phyloP scores from a whole-genome alignment of 1,140 invertebrate species.

The Drosophila tropicalis region DNA sequence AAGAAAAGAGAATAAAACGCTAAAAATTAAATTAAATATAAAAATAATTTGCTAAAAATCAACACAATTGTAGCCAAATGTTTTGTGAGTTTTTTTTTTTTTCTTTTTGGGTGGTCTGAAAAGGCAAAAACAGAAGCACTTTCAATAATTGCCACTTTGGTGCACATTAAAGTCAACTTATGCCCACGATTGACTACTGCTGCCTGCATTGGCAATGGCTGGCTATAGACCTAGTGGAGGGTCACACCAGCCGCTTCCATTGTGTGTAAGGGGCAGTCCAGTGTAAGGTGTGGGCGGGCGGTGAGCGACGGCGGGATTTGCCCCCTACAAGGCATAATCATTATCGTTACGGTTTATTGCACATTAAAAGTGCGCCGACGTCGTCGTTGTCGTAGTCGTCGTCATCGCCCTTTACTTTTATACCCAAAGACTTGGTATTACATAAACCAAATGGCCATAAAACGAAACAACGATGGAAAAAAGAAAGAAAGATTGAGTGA shows the following conservation, averaged over 20 bases:
- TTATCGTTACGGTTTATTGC: slow-evolving; percentile 80
- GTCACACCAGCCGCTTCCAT: neutral
- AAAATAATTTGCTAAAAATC: slow-evolving; percentile 74
- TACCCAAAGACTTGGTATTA: slow-evolving; percentile 71
- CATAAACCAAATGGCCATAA: slow-evolving; percentile 79
- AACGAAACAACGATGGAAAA: slow-evolving; percentile 56
- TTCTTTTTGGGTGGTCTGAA: slow-evolving; percentile 14
- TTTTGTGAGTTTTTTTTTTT: slow-evolving; percentile 49
- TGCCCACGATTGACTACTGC: slow-evolving; percentile 72
- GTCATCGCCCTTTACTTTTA: slow-evolving; percentile 64
- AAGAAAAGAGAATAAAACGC: neutral
- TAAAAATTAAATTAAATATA: slow-evolving; percentile 68
- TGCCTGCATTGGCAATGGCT: slow-evolving; percentile 17
- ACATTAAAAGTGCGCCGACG: slow-evolving; percentile 73
- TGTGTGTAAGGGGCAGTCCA: slow-evolving; percentile 1
- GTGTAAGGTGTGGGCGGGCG: neutral
- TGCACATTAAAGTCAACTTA: slow-evolving; percentile 78
- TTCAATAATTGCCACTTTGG: slow-evolving; percentile 80
- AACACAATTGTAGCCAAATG: slow-evolving; percentile 49
- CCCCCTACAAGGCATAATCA: slow-evolving; percentile 73
- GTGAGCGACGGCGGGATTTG: neutral
- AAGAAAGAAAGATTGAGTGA: slow-evolving; percentile 20
- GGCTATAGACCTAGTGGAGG: slow-evolving; percentile 30
- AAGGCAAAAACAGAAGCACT: slow-evolving; percentile 48
- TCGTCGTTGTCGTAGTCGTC: slow-evolving; percentile 17